Percentiles rank a stretch among this genome's conserved stretches.
These are phyloP conservation scores for Bibio marci DNA, from an alignment of 2,888 invertebrate species.

Conservation along the genomic window DNA sequence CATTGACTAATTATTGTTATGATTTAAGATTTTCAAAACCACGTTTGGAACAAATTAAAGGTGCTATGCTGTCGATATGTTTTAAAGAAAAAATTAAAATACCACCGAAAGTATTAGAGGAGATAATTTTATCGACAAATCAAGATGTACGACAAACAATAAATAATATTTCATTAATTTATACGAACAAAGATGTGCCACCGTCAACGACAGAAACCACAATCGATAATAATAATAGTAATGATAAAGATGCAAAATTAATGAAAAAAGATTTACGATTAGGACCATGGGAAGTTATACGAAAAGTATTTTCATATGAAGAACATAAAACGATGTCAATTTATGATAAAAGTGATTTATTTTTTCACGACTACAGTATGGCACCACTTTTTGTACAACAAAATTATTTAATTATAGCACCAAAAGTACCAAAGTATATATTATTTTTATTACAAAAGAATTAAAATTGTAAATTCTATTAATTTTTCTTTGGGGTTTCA, in stretches of 20 bases:
- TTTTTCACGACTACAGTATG: slow-evolving; percentile 93
- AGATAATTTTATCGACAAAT: slow-evolving; percentile 73
- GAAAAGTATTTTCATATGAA: slow-evolving; percentile 69
- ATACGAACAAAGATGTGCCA: slow-evolving; percentile 37
- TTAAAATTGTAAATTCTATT: too few relatives aligned
- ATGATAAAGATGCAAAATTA: slow-evolving; percentile 38
- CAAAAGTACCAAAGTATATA: slow-evolving; percentile 51
- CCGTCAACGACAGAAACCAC: slow-evolving; percentile 30
- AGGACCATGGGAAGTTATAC: slow-evolving; percentile 86
- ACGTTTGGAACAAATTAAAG: slow-evolving; percentile 75
- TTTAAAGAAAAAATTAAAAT: slow-evolving; percentile 79
- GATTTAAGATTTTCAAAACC: slow-evolving; percentile 80
- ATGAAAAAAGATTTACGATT: slow-evolving; percentile 71
- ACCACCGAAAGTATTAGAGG: slow-evolving; percentile 53
- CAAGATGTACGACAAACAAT: slow-evolving; percentile 89
- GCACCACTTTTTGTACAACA: slow-evolving; percentile 96
- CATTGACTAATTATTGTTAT: slow-evolving; percentile 83
- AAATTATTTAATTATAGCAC: slow-evolving; percentile 76
- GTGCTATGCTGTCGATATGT: slow-evolving; percentile 80
- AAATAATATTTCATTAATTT: slow-evolving; percentile 73
- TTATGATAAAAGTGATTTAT: slow-evolving; percentile 72
- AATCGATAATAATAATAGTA: slow-evolving; percentile 11
- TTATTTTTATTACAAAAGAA: not conserved
- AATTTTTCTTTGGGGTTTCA: too few relatives aligned
- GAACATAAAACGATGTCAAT: slow-evolving; percentile 64